phyloP scores from a whole-genome alignment of 2,113 vertebrate species.

The Theristicus caerulescens region DNA sequence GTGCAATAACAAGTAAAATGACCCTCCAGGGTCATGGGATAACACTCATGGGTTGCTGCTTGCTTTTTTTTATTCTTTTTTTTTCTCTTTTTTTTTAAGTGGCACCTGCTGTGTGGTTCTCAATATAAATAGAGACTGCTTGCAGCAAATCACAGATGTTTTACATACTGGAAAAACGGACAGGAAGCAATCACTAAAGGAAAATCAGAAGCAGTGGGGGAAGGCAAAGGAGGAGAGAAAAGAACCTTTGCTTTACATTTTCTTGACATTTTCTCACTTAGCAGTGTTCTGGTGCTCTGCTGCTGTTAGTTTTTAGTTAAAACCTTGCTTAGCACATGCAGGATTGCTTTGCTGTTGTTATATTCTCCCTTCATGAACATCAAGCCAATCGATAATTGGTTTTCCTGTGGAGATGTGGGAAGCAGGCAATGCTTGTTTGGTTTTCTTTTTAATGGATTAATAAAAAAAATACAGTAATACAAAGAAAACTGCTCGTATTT shows the following conservation, averaged over 20 bases:
- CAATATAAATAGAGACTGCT: slow-evolving; percentile 46
- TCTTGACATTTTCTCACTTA: not conserved
- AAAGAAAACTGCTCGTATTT: not conserved
- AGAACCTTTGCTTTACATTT: not conserved
- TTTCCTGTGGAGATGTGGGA: not conserved
- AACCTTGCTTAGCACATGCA: not conserved
- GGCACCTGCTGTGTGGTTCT: slow-evolving; percentile 71
- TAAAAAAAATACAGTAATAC: not conserved
- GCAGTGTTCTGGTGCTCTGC: not conserved
- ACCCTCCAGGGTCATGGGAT: slow-evolving; percentile 65
- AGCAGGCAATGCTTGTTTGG: not conserved
- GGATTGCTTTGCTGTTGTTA: not conserved
- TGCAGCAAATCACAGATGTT: slow-evolving; percentile 69
- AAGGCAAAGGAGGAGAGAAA: not conserved
- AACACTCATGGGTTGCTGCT: slow-evolving; percentile 35
- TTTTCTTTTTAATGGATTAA: not conserved
- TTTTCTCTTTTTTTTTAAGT: slow-evolving; percentile 17
- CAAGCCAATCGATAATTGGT: not conserved
- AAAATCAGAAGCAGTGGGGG: slow-evolving; percentile 34
- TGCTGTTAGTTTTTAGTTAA: not conserved
- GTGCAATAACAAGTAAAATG: slow-evolving; percentile 45
- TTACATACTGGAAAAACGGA: slow-evolving; percentile 53
- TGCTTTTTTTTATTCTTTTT: not conserved
- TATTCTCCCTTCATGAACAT: not conserved
- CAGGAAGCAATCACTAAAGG: slow-evolving; percentile 62